Evolutionary conservation across 2,113 vertebrate species (phyloP), one percentile per base, ranked within the genome.

Genomic region (Mionectes macconnelli): DNA sequence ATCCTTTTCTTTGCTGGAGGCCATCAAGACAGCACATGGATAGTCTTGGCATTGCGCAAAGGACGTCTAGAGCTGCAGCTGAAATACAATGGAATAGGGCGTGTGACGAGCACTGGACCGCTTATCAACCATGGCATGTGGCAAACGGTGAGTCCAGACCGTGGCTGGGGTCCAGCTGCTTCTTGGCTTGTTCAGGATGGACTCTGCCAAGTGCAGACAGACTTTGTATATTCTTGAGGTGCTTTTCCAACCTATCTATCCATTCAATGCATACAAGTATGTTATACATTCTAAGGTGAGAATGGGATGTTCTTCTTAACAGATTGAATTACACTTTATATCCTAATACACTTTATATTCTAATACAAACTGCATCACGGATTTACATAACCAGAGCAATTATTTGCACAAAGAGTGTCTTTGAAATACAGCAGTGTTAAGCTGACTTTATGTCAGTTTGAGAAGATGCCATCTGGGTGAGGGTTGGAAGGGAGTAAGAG

Each of bases 1-100:
- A 98, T 99, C 79, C 98, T 99, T 95, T 99, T 99, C 98, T 99
- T 99, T 84, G 99, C 99, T 5, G 99, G 99, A 80, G 99, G 99
- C 94, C 99, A 98, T 96, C 97, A 97, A 47, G 98, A 99, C 95
- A 99, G 98, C 97, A 98, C 98, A 42, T 99, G 99, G 99, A 98
- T 99, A 2, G 98, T 99, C 23, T 96, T 99, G 85, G 99, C 98
- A 60, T 95, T 99, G 95, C 98, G 99, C 87, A 97, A 98, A 1
- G 99, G 99, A 83, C 98, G 97, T 73, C 98, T 99, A 33, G 99
- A 99, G 96, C 97, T 99, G 92, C 99, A 99, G 97, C 97, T 99
- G 62, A 99, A 98, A 53, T 99, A 99, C 49, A 98, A 95, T 0
- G 97, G 98, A 0, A 98, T 99, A 11, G 98, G 98, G 80, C 98